Evolutionary conservation across 2,113 vertebrate species (phyloP).

Genomic region (Eonycteris spelaea): DNA sequence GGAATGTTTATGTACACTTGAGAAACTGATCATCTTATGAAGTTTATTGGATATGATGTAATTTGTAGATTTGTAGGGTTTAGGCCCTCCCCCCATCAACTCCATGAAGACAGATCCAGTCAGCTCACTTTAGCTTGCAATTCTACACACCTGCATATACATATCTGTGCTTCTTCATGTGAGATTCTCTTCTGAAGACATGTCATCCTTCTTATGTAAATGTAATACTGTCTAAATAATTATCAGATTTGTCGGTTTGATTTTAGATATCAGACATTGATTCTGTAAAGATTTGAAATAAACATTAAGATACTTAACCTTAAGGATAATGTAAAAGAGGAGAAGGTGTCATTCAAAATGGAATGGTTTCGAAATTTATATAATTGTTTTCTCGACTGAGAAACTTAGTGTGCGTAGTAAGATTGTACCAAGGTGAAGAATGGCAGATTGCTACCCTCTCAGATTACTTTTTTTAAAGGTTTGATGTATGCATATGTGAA

Average conservation of each 20-base stretch:
- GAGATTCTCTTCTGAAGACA: not conserved
- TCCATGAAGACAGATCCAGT: not conserved
- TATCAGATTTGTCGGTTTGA: not conserved
- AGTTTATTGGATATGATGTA: not conserved
- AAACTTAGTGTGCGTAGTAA: not conserved
- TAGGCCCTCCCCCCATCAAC: not conserved
- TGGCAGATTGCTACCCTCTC: not conserved
- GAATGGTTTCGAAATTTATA: not conserved
- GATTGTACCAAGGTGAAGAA: not conserved
- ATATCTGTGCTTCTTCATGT: not conserved
- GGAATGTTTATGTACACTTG: not conserved
- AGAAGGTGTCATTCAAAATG: not conserved
- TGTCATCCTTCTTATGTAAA: not conserved
- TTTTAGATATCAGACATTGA: not conserved
- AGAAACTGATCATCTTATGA: not conserved
- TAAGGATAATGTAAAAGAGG: not conserved
- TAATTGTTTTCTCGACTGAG: not conserved
- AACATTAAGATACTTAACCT: not conserved
- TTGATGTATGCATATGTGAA: not conserved
- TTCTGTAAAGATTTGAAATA: conserved; percentile 39
- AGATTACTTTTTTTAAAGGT: not conserved
- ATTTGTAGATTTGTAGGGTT: not conserved
- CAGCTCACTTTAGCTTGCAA: not conserved
- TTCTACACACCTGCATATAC: not conserved
- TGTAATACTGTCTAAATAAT: not conserved